A percentile compares a stretch with the other conserved stretches of the same genome.
phyloP scores from a whole-genome alignment of 2,888 invertebrate genomes.

The Trimorus sp. region DNA sequence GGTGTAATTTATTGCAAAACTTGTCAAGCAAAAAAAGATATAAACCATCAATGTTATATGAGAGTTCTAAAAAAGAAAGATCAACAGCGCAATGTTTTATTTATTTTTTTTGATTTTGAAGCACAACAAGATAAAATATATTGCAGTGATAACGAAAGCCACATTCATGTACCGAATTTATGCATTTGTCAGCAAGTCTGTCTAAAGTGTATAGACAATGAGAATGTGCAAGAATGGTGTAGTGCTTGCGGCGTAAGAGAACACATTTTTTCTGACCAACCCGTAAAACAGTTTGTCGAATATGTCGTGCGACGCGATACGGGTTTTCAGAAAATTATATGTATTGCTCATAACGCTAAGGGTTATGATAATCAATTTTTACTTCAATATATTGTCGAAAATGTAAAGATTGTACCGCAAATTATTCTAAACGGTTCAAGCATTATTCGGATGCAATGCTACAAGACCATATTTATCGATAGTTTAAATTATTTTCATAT shows the following conservation, averaged over 20 bases:
- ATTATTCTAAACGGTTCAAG: too few species aligned
- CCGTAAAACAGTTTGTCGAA: too few species aligned
- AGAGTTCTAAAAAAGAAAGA: not conserved
- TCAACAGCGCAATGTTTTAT: constrained; percentile 11
- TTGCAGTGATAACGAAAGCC: not conserved
- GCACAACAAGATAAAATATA: constrained; percentile 14
- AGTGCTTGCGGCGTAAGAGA: constrained; percentile 23
- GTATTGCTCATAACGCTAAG: too few species aligned
- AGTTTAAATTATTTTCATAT: too few species aligned
- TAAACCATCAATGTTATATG: constrained; percentile 28
- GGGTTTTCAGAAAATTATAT: too few species aligned
- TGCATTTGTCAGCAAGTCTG: constrained; percentile 25
- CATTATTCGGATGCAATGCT: too few species aligned
- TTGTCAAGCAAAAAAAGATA: constrained; percentile 16
- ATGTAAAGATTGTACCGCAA: too few species aligned
- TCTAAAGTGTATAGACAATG: constrained; percentile 16
- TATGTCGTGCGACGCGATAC: too few species aligned
- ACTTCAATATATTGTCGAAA: too few species aligned
- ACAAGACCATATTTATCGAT: too few species aligned
- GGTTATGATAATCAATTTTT: too few species aligned
- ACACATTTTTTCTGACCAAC: constrained; percentile 14
- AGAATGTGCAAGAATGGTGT: constrained; percentile 9
- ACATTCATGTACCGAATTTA: constrained; percentile 18
- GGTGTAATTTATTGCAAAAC: constrained; percentile 7
- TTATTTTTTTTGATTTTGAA: constrained; percentile 32